Conservation (phyloP, 2,797 vertebrate species). For the Gorsachius magnificus region DNA sequence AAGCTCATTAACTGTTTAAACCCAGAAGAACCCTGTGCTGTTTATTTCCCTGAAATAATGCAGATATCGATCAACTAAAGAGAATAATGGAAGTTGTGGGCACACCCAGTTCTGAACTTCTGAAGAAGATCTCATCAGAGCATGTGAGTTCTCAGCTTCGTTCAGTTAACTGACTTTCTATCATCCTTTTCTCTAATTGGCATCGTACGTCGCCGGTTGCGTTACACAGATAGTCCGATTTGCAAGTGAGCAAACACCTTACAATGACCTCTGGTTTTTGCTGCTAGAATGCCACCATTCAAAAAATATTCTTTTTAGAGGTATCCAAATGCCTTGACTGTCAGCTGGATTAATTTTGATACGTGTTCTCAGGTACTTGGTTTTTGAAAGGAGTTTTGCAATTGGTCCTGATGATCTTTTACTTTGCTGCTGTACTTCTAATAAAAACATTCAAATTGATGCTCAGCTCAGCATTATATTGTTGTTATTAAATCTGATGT, state of each 20-base stretch:
- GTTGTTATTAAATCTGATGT: background rate
- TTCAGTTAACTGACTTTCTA: background rate
- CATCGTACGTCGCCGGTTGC: background rate
- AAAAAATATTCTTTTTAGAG: background rate
- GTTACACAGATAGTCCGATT: background rate
- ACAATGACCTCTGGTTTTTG: background rate
- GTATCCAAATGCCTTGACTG: background rate
- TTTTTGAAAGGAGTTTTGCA: background rate
- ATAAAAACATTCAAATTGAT: background rate
- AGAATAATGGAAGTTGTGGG: conserved; percentile 99
- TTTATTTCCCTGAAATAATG: conserved; percentile 76
- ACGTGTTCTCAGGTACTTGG: background rate
- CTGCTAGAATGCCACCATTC: background rate
- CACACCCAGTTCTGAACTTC: conserved; percentile 91
- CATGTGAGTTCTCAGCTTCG: conserved; percentile 82
- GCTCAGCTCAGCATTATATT: background rate
- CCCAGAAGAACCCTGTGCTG: background rate
- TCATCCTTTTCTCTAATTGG: background rate
- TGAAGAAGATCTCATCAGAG: conserved; percentile 97
- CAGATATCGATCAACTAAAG: conserved; percentile 97
- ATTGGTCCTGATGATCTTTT: background rate
- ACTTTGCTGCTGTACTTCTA: background rate
- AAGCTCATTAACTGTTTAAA: conserved; percentile 4
- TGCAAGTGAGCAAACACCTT: background rate
- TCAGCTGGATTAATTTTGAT: background rate